Evolutionary conservation across 2,888 invertebrate genomes (phyloP).

Genomic region (Epinotia brunnichana): DNA sequence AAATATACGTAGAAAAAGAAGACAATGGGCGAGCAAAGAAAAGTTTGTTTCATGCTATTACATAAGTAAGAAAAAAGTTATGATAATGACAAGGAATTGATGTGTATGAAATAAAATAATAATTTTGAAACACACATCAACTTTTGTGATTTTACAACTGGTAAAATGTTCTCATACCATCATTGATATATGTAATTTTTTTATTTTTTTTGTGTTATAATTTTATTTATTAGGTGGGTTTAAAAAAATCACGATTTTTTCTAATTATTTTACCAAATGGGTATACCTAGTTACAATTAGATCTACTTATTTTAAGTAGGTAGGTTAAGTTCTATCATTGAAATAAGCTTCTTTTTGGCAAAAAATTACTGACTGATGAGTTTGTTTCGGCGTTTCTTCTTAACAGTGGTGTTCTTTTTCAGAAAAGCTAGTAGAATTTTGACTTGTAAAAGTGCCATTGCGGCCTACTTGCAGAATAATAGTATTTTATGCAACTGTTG

Average conservation of each 20-base stretch:
- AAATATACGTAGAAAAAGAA: not conserved
- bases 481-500: no score
- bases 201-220: no score
- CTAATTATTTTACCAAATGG: not conserved
- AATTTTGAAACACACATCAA: not conserved
- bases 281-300: not conserved
- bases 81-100: not conserved
- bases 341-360: no score
- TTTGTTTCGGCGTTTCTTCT: no score
- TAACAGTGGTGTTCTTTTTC: no score
- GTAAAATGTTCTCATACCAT: constrained; percentile 1
- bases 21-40: not conserved
- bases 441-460: no score
- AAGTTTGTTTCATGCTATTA: constrained; percentile 11
- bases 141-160: not conserved
- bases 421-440: no score
- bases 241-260: not conserved
- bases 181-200: not conserved
- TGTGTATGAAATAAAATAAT: not conserved
- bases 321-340: no score
- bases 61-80: not conserved
- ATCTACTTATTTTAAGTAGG: no score
- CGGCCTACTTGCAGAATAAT: no score
- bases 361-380: no score
- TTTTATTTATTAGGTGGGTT: not conserved